phyloP scores from a whole-genome alignment of 2,113 vertebrate genomes.

The Arizona elegans region DNA sequence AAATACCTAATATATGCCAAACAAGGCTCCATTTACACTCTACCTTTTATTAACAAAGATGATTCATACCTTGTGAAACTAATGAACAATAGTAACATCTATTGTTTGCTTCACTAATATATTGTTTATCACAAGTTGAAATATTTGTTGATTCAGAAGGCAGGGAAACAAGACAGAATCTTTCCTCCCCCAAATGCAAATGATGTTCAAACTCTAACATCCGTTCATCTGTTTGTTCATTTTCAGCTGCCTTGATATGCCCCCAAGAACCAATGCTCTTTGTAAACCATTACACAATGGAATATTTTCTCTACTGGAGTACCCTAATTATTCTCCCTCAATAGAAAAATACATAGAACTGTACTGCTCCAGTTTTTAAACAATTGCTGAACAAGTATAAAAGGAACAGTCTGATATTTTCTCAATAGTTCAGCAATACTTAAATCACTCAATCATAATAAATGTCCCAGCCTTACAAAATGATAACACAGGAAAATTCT shows the following conservation, averaged over 20 bases:
- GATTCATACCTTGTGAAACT: slow-evolving; percentile 29
- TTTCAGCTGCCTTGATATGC: background rate
- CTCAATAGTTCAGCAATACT: background rate
- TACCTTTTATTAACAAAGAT: slow-evolving; percentile 28
- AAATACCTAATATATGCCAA: slow-evolving; percentile 45
- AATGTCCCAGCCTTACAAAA: background rate
- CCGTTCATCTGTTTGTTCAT: background rate
- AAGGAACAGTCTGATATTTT: background rate
- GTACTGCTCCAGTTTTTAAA: background rate
- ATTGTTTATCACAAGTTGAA: background rate
- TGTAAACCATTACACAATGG: background rate
- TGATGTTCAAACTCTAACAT: background rate
- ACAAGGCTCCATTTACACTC: slow-evolving; percentile 24
- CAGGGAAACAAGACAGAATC: background rate
- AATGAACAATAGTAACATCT: slow-evolving; percentile 2
- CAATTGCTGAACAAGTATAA: background rate
- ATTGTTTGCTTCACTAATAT: slow-evolving; percentile 22
- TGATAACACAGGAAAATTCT: background rate
- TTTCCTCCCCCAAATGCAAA: background rate
- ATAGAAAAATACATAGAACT: background rate
- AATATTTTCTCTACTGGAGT: background rate
- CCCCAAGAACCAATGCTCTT: background rate
- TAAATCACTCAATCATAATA: background rate
- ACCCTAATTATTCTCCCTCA: background rate
- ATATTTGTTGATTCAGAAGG: background rate